Percentiles rank a stretch among this genome's conserved stretches.
These are phyloP conservation scores for Scalopus aquaticus DNA, from an alignment of 2,113 vertebrate species.

Conservation along the genomic window DNA sequence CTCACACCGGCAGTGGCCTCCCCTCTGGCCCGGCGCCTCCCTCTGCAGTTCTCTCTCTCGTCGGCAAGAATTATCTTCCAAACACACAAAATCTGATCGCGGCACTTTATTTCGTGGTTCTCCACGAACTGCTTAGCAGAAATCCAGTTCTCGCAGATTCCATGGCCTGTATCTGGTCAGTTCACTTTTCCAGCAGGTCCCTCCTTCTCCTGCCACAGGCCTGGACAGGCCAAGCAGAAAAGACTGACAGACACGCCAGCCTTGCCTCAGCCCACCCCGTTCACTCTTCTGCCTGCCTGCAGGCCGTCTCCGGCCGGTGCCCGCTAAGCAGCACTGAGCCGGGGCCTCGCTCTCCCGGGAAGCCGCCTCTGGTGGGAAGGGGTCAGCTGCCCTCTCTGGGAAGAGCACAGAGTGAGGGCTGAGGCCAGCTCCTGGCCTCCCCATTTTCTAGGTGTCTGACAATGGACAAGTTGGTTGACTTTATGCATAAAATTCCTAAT, in stretches of 20 bases:
- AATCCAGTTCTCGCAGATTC: accelerated
- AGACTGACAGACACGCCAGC: not conserved
- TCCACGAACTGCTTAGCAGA: not conserved
- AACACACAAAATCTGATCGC: not conserved
- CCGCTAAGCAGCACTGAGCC: not conserved
- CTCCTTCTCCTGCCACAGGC: not conserved
- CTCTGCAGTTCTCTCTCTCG: not conserved
- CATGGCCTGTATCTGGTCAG: not conserved
- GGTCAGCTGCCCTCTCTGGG: not conserved
- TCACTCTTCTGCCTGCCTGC: not conserved
- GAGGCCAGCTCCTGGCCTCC: not conserved
- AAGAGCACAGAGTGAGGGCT: too few species aligned
- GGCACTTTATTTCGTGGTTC: not conserved
- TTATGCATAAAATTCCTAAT: not conserved
- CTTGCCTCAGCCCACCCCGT: accelerated
- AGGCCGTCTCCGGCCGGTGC: not conserved
- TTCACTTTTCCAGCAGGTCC: too few species aligned
- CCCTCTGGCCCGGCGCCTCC: too few species aligned
- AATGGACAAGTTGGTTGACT: not conserved
- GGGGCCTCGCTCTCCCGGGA: not conserved
- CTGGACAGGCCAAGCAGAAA: not conserved
- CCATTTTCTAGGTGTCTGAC: not conserved
- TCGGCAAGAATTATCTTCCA: not conserved
- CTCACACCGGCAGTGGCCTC: too few species aligned
- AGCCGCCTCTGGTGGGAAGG: not conserved